Conservation (phyloP, 2,888 invertebrate species). For the Polydrusus pterygomalis region DNA sequence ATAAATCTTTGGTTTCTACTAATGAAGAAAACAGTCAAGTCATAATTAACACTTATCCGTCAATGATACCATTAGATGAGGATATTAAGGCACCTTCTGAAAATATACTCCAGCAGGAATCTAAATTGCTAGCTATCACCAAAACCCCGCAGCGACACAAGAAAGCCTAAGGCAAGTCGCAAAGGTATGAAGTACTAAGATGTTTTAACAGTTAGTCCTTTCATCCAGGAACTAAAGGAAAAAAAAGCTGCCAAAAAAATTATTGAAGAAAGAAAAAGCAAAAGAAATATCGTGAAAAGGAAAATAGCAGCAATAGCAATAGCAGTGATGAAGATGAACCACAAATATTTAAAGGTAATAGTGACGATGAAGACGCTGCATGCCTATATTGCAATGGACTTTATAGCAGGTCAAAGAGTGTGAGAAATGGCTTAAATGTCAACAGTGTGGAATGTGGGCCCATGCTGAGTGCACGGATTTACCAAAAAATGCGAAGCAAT, state of each 20-base stretch:
- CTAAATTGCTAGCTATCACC: conserved; percentile 31
- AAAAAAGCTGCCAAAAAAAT: conserved; percentile 42
- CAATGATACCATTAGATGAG: no score
- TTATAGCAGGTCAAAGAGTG: neutral
- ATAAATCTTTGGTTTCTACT: no score
- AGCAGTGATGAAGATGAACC: neutral
- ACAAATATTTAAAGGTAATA: conserved; percentile 4
- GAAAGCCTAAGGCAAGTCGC: conserved; percentile 35
- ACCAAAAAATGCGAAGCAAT: neutral
- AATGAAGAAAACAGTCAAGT: no score
- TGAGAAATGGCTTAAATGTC: neutral
- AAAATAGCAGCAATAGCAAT: conserved; percentile 9
- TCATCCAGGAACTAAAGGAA: conserved; percentile 40
- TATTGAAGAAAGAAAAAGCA: conserved; percentile 5
- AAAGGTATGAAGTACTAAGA: conserved; percentile 49
- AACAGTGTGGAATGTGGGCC: neutral
- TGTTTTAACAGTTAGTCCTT: conserved; percentile 50
- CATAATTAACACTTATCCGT: no score
- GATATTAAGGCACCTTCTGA: no score
- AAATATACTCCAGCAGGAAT: neutral
- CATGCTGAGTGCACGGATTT: neutral
- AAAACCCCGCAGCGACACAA: conserved; percentile 37
- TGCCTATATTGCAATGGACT: neutral
- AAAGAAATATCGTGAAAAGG: conserved; percentile 7
- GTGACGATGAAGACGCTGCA: conserved; percentile 35